Evolutionary conservation across 2,888 invertebrate species (phyloP), one percentile per base, ranked within the genome.

Genomic region (Neoascia interrupta): DNA sequence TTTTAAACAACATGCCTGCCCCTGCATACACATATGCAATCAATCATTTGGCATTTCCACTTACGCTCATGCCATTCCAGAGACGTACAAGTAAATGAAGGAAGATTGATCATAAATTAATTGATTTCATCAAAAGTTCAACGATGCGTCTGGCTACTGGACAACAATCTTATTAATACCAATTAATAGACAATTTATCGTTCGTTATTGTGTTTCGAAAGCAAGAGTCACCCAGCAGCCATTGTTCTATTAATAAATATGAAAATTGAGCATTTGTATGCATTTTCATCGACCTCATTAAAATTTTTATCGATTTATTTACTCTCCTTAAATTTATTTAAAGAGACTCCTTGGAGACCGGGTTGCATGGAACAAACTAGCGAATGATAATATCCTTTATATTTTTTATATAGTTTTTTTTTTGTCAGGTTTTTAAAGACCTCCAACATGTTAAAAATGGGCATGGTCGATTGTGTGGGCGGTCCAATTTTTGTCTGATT

Each of bases 51-150:
- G 11, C 26, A 26, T 53, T 36, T 43, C 21, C 16, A 60, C 39
- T 60, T 28, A 41, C 37, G 6, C 15, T 18, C 34, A 19, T 31
- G 26, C 45, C 36, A 49, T 31, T 23, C 39, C 31, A 39, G 23
- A 51, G 31, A 15, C 31, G 8, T 31, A 6, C 15, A n/a, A 10
- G 28, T 6, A 31, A 56, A 21, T 18, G 51, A 53, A 53, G 16
- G 23, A 70, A 51, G 39, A 76, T 72, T 47, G 45, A 76, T 76
- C 64, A 64, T 58, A 58, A 76, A 72, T 64, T 64, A 64, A 76
- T 72, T 70, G 58, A 53, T 51, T 70, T 21, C 58, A 64, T 68
- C 39, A 51, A 64, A 70, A 51, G 56, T 75, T 70, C 70, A 75
- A 58, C 49, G 56, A 70, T 58, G 63, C 70, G 75, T 63, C 70